Conservation (phyloP, 2,797 vertebrate genomes). For the Sebastiscus tertius region DNA sequence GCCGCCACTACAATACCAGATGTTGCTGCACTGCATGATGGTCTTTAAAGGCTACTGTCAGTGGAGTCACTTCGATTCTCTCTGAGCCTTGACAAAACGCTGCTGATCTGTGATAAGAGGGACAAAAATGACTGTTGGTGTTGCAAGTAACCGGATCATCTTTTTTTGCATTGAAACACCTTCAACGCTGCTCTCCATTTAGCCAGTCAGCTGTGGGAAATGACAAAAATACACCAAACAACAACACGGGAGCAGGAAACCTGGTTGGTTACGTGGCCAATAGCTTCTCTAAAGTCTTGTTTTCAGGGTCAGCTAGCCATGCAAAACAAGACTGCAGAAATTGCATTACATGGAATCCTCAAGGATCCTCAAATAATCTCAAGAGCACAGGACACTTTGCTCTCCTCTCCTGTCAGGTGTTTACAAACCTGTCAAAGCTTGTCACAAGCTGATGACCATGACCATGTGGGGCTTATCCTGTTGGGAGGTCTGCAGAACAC, state of each 20-base stretch:
- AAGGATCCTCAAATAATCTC: conserved; percentile 28
- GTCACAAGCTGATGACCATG: conserved; percentile 57
- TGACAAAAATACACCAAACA: conserved; percentile 1
- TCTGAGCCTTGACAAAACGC: background rate
- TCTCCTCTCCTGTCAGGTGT: conserved; percentile 45
- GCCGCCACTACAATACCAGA: background rate
- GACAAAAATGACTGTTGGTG: background rate
- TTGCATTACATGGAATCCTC: background rate
- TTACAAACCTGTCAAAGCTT: conserved; percentile 51
- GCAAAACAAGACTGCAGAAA: background rate
- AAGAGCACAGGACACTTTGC: background rate
- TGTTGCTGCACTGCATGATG: conserved; percentile 21
- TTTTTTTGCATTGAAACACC: background rate
- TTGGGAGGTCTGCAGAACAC: conserved; percentile 42
- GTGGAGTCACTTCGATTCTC: background rate
- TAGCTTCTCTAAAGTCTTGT: background rate
- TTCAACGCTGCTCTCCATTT: conserved; percentile 1
- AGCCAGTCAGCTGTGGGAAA: background rate
- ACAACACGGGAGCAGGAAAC: background rate
- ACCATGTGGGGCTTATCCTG: conserved; percentile 38
- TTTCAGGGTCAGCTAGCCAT: background rate
- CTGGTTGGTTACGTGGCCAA: background rate
- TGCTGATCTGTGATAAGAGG: conserved; percentile 15
- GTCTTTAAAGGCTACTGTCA: background rate
- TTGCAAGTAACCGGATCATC: conserved; percentile 8